phyloP scores from a whole-genome alignment of 2,113 vertebrate genomes.

The Apteryx owenii region DNA sequence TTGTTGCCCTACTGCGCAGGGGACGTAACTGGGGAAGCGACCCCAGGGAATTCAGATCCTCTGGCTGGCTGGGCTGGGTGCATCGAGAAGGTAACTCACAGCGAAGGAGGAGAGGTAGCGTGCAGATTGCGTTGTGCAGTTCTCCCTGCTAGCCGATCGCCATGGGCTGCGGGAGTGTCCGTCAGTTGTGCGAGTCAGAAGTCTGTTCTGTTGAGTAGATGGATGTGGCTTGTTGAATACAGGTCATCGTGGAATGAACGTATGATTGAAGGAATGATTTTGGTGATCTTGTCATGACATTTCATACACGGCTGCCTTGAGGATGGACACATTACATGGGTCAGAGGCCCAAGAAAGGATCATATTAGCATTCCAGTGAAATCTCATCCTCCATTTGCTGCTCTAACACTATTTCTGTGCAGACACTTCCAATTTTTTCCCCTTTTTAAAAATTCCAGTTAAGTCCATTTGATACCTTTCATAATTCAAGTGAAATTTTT shows the following conservation, averaged over 20 bases:
- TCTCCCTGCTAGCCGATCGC: neutral
- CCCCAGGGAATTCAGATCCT: conserved; percentile 38
- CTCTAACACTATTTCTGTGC: neutral
- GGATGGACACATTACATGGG: neutral
- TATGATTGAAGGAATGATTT: conserved; percentile 22
- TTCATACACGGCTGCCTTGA: neutral
- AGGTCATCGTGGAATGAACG: neutral
- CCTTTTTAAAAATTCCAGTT: neutral
- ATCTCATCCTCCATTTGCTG: conserved; percentile 13
- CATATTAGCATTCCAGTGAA: neutral
- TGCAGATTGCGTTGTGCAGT: neutral
- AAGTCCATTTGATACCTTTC: neutral
- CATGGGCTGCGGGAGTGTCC: neutral
- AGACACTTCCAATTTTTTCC: neutral
- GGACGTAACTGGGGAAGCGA: conserved; percentile 4
- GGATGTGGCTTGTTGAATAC: conserved; percentile 19
- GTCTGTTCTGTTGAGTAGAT: conserved; percentile 21
- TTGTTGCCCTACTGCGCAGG: neutral
- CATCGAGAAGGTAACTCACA: conserved; percentile 43
- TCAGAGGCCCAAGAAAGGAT: neutral
- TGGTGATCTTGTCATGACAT: neutral
- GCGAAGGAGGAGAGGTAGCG: conserved; percentile 45
- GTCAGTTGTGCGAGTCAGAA: neutral
- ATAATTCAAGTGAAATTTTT: neutral
- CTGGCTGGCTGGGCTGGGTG: conserved; percentile 41